phyloP scores from a whole-genome alignment of 2,113 vertebrate genomes.

The Nannobrachium achirus region DNA sequence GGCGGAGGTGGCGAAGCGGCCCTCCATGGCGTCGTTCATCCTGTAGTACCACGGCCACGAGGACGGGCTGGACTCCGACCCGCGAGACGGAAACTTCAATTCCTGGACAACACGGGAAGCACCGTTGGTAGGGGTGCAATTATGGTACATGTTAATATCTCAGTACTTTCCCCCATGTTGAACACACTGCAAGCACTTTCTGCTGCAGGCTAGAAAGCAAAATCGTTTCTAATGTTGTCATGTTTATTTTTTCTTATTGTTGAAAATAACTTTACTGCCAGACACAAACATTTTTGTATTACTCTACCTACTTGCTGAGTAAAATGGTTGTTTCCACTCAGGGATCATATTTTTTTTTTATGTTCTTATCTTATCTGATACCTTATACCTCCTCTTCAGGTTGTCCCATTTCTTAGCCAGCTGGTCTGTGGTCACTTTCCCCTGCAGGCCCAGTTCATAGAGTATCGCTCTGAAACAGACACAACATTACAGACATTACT shows the following conservation, averaged over 20 bases:
- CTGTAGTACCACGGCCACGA: conserved; percentile 82
- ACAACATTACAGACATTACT: background rate
- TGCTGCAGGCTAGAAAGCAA: too few relatives aligned
- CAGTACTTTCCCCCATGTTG: too few relatives aligned
- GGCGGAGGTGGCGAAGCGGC: conserved; percentile 62
- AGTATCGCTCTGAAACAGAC: conserved; percentile 65
- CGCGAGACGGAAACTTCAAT: conserved; percentile 69
- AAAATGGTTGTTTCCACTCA: too few relatives aligned
- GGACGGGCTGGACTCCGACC: conserved; percentile 66
- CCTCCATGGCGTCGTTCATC: conserved; percentile 80
- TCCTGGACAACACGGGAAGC: conserved; percentile 52
- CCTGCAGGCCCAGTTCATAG: conserved; percentile 73
- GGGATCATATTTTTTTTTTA: too few relatives aligned
- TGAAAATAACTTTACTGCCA: too few relatives aligned
- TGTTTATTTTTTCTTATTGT: too few relatives aligned
- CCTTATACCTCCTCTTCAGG: conserved; percentile 77
- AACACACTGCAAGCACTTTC: too few relatives aligned
- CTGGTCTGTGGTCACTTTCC: conserved; percentile 75
- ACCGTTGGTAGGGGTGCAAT: background rate
- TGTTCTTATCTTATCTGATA: conserved; percentile 12
- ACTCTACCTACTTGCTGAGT: too few relatives aligned
- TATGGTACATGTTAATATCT: too few relatives aligned
- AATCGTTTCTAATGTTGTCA: too few relatives aligned
- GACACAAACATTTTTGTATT: too few relatives aligned
- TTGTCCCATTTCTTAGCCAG: conserved; percentile 79